phyloP scores from a whole-genome alignment of 2,888 invertebrate species.

The Caenorhabditis doughertyi region DNA sequence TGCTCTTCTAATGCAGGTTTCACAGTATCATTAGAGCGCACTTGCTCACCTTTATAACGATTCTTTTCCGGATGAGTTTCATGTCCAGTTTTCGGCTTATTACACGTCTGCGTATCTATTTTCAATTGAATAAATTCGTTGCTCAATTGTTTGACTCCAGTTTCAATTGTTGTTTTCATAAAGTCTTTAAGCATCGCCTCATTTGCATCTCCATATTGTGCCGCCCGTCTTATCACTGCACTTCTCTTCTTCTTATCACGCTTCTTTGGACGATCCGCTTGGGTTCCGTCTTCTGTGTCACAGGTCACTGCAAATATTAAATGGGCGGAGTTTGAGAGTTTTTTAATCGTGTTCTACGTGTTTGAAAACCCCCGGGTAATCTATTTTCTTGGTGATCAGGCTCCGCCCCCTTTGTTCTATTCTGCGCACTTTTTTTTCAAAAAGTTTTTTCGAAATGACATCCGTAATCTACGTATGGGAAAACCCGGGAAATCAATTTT shows the following conservation, averaged over 20 bases:
- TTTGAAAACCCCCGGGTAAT: no score
- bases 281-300: conserved; percentile 57
- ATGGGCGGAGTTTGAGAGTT: neutral
- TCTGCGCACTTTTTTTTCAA: no score
- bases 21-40: no score
- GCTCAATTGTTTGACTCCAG: conserved; percentile 61
- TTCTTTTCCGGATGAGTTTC: conserved; percentile 73
- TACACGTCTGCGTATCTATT: conserved; percentile 64
- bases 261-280: conserved; percentile 62
- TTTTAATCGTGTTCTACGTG: neutral
- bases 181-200: conserved; percentile 50
- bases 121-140: conserved; percentile 60
- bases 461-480: no score
- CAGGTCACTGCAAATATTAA: conserved; percentile 7
- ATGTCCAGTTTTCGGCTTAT: conserved; percentile 68
- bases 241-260: conserved; percentile 10
- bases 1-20: no score
- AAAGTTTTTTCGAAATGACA: no score
- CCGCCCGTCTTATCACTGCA: neutral
- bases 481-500: no score
- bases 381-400: no score
- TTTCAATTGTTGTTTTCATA: conserved; percentile 45
- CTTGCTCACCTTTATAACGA: conserved; percentile 74
- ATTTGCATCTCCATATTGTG: conserved; percentile 32
- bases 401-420: no score